Percentiles rank a stretch among this genome's conserved stretches.
Evolutionary conservation across 2,888 invertebrate species (phyloP).

Genomic region (Ptychoptera albimana): DNA sequence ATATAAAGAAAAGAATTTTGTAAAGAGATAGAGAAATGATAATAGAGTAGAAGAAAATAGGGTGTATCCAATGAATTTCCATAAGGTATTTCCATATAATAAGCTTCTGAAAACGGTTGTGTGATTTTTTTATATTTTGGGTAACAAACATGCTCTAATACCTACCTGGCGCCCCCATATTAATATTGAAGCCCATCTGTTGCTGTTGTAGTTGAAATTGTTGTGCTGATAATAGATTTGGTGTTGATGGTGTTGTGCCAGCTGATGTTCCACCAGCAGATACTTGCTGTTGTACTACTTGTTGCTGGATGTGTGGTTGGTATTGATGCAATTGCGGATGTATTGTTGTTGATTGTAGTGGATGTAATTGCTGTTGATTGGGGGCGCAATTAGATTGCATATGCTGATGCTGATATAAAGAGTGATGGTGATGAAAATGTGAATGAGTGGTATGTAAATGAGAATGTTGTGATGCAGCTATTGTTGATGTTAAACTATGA

Average conservation of each 20-base stretch:
- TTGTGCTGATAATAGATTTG: constrained; percentile 8
- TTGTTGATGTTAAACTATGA: constrained; percentile 20
- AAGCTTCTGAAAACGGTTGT: constrained; percentile 11
- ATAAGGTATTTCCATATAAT: constrained; percentile 7
- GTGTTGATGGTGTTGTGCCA: constrained; percentile 8
- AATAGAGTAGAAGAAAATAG: neutral
- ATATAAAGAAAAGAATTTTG: too few species aligned
- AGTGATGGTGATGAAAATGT: constrained; percentile 2
- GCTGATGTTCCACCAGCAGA: constrained; percentile 1
- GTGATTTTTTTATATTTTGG: neutral
- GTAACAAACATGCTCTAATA: constrained; percentile 25
- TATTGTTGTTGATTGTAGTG: constrained; percentile 1
- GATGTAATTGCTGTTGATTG: constrained; percentile 9
- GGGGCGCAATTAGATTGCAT: constrained; percentile 7
- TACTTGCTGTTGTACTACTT: constrained; percentile 6
- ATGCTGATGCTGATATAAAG: neutral
- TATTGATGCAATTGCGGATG: constrained; percentile 3
- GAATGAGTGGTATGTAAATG: constrained; percentile 8
- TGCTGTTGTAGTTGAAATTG: constrained; percentile 10
- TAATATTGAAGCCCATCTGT: constrained; percentile 4
- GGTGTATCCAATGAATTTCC: constrained; percentile 5
- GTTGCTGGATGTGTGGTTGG: constrained; percentile 10
- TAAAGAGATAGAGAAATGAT: neutral
- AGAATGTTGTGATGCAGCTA: constrained; percentile 15
- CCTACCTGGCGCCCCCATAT: constrained; percentile 24